Evolutionary conservation across 2,888 invertebrate species (phyloP).

Genomic region (Patella ulyssiponensis): DNA sequence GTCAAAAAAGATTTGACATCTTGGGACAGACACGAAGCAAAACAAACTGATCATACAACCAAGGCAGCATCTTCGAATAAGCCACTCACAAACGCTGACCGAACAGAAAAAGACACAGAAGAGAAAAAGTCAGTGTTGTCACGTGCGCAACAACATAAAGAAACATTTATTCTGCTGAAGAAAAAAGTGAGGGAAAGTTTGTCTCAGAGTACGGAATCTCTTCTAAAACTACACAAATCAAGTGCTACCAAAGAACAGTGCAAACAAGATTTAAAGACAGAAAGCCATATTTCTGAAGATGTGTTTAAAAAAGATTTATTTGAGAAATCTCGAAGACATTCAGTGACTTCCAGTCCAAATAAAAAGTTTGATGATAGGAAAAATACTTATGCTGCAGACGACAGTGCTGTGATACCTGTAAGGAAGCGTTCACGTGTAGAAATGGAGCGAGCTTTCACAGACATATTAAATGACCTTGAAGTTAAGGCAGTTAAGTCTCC

Average conservation of each 20-base stretch:
- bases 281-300: background rate
- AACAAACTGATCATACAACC: background rate
- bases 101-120: background rate
- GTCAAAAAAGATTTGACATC: background rate
- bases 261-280: background rate
- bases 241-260: background rate
- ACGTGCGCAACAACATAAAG: background rate
- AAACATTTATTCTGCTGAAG: background rate
- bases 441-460: constrained; percentile 51
- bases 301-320: background rate
- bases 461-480: constrained; percentile 51
- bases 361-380: constrained; percentile 47
- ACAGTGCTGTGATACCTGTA: constrained; percentile 38
- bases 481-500: constrained; percentile 5
- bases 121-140: background rate
- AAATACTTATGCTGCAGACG: constrained; percentile 41
- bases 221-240: background rate
- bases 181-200: background rate
- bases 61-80: background rate
- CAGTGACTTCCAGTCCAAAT: constrained; percentile 11
- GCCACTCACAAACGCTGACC: background rate
- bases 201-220: background rate
- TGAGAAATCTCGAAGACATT: background rate
- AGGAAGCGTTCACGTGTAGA: constrained; percentile 41
- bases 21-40: background rate